These are phyloP conservation scores for Anas platyrhynchos DNA, from an alignment of 2,113 vertebrate species.

Conservation along the genomic window DNA sequence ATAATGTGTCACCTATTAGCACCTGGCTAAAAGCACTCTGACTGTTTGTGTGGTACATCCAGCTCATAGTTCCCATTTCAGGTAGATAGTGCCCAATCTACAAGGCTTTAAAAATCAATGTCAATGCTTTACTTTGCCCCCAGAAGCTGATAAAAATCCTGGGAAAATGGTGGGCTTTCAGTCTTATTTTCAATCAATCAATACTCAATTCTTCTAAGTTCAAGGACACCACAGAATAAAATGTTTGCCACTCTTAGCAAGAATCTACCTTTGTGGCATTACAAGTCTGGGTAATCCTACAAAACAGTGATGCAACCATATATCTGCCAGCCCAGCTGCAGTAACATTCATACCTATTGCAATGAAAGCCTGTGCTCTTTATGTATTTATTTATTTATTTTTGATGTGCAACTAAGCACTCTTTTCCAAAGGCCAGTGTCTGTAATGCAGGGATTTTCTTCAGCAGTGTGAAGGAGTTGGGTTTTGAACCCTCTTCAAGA, in stretches of 20 bases:
- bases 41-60: neutral
- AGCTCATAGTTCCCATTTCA: neutral
- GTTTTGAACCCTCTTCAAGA: neutral
- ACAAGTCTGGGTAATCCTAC: neutral
- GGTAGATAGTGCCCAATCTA: neutral
- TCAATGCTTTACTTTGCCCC: neutral
- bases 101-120: neutral
- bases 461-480: neutral
- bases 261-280: neutral
- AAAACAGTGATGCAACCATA: neutral
- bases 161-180: neutral
- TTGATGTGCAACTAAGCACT: neutral
- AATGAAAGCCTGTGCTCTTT: neutral
- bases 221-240: neutral
- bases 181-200: neutral
- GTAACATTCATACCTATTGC: neutral
- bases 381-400: too few species aligned
- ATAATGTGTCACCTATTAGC: neutral
- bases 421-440: neutral
- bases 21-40: neutral
- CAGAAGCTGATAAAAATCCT: neutral
- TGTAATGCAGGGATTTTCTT: neutral
- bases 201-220: neutral
- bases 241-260: neutral
- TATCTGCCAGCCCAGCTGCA: neutral